These are phyloP conservation scores for Spongia lamella DNA, from an alignment of 37 sponge, comb jelly and placozoan species.

Conservation along the genomic window DNA sequence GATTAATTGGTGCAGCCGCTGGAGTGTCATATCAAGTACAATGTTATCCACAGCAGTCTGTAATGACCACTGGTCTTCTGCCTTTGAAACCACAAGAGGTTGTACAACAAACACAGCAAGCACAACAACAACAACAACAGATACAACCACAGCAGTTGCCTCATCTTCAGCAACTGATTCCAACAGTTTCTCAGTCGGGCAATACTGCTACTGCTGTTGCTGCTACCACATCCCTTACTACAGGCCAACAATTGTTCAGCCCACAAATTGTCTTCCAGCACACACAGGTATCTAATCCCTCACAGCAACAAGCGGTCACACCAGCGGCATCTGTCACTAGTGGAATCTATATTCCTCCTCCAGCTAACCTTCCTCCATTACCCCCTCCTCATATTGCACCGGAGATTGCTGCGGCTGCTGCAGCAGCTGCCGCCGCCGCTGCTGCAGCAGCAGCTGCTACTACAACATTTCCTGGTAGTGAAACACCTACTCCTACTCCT, in stretches of 20 bases:
- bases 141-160: not conserved
- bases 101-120: not conserved
- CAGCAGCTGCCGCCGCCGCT: not conserved
- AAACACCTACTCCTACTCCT: too few species aligned
- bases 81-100: too few species aligned
- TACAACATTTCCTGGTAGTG: too few species aligned
- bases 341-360: constrained; percentile 5
- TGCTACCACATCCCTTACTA: not conserved
- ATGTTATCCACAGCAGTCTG: too few species aligned
- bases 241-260: not conserved
- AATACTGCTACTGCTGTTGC: not conserved
- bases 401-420: not conserved
- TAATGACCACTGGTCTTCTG: too few species aligned
- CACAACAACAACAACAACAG: not conserved
- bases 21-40: too few species aligned
- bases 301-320: too few species aligned
- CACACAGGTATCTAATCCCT: not conserved
- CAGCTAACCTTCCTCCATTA: not conserved
- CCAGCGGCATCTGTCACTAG: constrained; percentile 3
- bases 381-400: not conserved
- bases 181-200: constrained; percentile 2
- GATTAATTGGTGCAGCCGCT: too few species aligned
- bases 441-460: not conserved
- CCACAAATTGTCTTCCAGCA: not conserved
- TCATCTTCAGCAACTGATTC: not conserved